These are phyloP conservation scores for Ricordea florida DNA, from an alignment of 92 coral and sea anemone species.

Conservation along the genomic window DNA sequence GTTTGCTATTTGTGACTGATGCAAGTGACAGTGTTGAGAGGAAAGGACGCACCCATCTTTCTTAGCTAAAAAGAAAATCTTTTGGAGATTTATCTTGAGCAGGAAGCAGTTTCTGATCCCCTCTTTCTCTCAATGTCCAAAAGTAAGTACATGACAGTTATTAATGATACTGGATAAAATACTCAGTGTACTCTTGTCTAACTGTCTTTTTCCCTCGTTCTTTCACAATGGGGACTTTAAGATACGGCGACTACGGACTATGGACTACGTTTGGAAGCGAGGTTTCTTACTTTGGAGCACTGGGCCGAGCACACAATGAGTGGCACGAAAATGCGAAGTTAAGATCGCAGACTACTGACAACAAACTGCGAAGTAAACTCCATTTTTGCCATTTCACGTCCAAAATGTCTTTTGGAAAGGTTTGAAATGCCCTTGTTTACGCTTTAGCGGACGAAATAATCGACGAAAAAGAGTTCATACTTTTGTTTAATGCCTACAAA, in stretches of 20 bases:
- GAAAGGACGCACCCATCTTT: no score
- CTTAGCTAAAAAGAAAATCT: no score
- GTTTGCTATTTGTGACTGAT: no score
- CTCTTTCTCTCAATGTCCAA: no score
- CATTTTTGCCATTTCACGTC: background rate
- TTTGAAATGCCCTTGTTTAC: slow-evolving; percentile 39
- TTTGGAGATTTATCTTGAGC: no score
- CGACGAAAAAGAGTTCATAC: slow-evolving; percentile 56
- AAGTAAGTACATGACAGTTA: no score
- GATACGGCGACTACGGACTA: slow-evolving; percentile 17
- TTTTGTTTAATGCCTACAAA: slow-evolving; percentile 39
- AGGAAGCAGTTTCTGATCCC: no score
- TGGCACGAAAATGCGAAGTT: slow-evolving; percentile 52
- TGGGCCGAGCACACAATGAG: slow-evolving; percentile 26
- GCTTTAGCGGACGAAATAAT: slow-evolving; percentile 18
- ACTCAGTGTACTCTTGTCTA: no score
- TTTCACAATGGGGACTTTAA: slow-evolving; percentile 16
- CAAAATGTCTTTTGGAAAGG: slow-evolving; percentile 48
- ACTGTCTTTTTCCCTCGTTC: no score
- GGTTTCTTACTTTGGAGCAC: background rate
- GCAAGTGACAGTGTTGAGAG: no score
- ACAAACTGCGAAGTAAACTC: slow-evolving; percentile 10
- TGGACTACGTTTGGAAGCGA: slow-evolving; percentile 40
- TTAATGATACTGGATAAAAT: no score
- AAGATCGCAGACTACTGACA: slow-evolving; percentile 37